phyloP scores from a whole-genome alignment of 1,140 invertebrate species.

The Heliconius nattereri region DNA sequence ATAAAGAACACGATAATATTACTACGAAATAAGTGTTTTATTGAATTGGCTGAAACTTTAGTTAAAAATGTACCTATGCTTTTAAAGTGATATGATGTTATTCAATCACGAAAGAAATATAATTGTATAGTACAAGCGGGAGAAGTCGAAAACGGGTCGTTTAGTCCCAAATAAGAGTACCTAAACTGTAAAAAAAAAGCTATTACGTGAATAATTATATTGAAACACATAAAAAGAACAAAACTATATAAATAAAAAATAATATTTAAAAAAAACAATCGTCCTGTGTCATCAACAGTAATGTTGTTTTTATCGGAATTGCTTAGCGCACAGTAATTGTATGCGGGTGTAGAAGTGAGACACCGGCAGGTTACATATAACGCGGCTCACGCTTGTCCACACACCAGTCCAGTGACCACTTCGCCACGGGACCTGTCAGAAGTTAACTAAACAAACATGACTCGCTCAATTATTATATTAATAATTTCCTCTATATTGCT shows the following conservation, averaged over 20 bases:
- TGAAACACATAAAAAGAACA: not conserved
- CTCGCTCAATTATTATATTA: not conserved
- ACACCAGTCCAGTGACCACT: not conserved
- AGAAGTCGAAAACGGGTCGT: too few species aligned
- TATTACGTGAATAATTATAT: not conserved
- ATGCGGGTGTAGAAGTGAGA: slow-evolving; percentile 10
- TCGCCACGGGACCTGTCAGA: not conserved
- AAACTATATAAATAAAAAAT: not conserved
- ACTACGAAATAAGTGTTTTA: too few species aligned
- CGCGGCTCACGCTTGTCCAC: not conserved
- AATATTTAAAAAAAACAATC: not conserved
- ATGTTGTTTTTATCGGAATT: slow-evolving; percentile 6
- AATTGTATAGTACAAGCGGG: too few species aligned
- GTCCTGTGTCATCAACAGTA: not conserved
- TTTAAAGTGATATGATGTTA: too few species aligned
- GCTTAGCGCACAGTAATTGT: not conserved
- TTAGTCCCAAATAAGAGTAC: too few species aligned
- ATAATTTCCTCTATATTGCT: slow-evolving; percentile 1
- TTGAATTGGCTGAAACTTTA: too few species aligned
- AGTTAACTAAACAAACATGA: not conserved
- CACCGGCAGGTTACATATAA: not conserved
- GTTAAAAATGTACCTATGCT: too few species aligned
- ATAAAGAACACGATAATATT: too few species aligned
- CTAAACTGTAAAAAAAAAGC: not conserved
- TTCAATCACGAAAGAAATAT: too few species aligned